phyloP scores from a whole-genome alignment of 2,113 vertebrate genomes.

The Triplophysa tibetana region DNA sequence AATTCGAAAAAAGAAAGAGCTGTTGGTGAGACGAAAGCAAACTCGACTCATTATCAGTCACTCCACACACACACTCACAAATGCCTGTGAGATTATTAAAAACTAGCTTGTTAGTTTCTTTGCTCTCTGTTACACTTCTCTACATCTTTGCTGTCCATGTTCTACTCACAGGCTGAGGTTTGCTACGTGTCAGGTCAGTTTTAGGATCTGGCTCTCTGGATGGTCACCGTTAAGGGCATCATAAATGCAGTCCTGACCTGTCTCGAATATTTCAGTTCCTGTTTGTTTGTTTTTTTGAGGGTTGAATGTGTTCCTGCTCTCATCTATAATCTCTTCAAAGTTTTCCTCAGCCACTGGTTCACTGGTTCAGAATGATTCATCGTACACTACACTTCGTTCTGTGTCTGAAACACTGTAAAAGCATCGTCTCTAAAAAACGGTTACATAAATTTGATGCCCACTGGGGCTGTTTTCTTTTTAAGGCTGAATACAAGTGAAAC shows the following conservation, averaged over 20 bases:
- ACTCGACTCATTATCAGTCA: conserved; percentile 39
- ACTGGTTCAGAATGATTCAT: neutral
- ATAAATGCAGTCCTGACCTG: neutral
- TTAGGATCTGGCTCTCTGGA: no score
- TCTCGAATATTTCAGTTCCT: neutral
- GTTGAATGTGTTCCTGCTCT: neutral
- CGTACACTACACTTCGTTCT: neutral
- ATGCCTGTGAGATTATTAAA: conserved; percentile 16
- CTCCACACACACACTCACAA: conserved; percentile 24
- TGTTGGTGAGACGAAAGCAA: conserved; percentile 43
- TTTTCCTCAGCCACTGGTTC: neutral
- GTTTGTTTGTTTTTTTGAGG: neutral
- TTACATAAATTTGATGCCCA: neutral
- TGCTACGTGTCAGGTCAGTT: neutral
- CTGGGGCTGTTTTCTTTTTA: neutral
- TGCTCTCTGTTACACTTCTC: neutral
- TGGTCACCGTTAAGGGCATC: no score
- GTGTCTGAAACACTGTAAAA: neutral
- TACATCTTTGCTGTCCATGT: neutral
- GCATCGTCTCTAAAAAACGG: neutral
- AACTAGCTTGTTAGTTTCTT: conserved; percentile 4
- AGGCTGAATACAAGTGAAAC: no score
- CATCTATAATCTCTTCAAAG: neutral
- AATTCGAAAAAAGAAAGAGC: conserved; percentile 41
- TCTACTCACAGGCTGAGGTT: neutral